Evolutionary conservation across 2,888 invertebrate species (phyloP), one percentile per base, ranked within the genome.

Genomic region (Disparrhopalites patrizii): DNA sequence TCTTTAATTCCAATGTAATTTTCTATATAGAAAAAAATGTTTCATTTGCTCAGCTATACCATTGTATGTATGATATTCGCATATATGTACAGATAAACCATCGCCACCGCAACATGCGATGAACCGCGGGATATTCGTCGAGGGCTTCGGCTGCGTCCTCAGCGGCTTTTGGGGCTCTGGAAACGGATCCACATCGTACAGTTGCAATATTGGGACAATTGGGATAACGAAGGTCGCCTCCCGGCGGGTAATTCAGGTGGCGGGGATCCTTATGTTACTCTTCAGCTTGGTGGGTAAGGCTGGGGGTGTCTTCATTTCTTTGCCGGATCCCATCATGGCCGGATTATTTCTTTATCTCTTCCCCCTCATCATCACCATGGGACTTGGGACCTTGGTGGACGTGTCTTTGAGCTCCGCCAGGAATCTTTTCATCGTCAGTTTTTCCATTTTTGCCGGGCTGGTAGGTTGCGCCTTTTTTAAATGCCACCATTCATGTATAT

Each of bases 201-300:
- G 91, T 58, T 91, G 92, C 78, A 93, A 93, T 78, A 91, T 93
- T 43, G 93, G 92, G 0, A 91, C 91, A 1, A 92, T 93, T 71
- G 91, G 91, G 33, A 88, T 91, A 1, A 91, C 91, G 1, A 88
- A 89, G 82, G 90, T 89, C 76, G 90, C 88, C 0, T 89, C 89
- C n/a, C 83, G 90, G 0, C 84, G 89, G 66, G 90, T 90, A 33
- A 86, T 90, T 67, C 89, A 90, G 75, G 87, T 85, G 84, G 88
- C 89, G 0, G 86, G 88, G 0, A 79, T 82, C 0, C 81, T 90
- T 51, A 90, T 90, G 90, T 79, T 90, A 23, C 74, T 88, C 2
- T 87, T 89, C 77, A 89, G 89, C 0, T 82, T 87, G 31, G 84
- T 90, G 73, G 86, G 87, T 68, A 90, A 90, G 80, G 85, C 90